Base-by-base conservation (phyloP, 2,113 vertebrate genomes). In the Heterotis niloticus region DNA sequence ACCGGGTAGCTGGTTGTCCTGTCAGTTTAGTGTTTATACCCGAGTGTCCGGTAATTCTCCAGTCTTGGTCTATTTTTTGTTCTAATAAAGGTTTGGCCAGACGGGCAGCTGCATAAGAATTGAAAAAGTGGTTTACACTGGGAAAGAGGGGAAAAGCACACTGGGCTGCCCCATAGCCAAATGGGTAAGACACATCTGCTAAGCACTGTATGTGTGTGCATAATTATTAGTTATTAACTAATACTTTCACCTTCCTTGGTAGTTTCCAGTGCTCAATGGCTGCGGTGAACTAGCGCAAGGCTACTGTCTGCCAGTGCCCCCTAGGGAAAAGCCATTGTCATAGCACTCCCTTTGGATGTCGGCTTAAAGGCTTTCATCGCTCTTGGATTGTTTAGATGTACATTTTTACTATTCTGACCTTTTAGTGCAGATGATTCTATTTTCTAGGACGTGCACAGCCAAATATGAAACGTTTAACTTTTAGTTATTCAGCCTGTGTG, bases 121-220 rank as follows among this genome's bases (percentile, higher is more conserved):
- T 90, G 97, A 99, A 80, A 96, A 93, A 90, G 93, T 98, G 81
- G 76, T 97, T 85, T 99, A 98, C 90, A 99, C 98, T 81, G 98
- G 98, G 83, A 99, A 97, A 90, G 98, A 99, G 91, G 98, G 98
- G 80, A 99, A 96, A 88, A 99, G 98, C 87, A 95, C 95, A 86
- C 96, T 97, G 90, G 98, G 98, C 81, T 99, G 97, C 82, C 98
- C 98, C 76, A 97, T 99, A 88, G 98, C 98, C 76, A 99, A 99
- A 95, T 99, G 97, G 98, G 98, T 99, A 94, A 92, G 94, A 71
- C 24, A 76, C 9, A 76, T 52, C 64, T 54, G 12, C 65, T 69
- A 28, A 17, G 11, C 52, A 65, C 26, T 9, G 20, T 72, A 17
- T 23, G 34, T 17, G 17, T 82, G 51, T 78, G 23, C 17, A 24